Evolutionary conservation across 2,113 vertebrate species (phyloP).

Genomic region (Nymphicus hollandicus): DNA sequence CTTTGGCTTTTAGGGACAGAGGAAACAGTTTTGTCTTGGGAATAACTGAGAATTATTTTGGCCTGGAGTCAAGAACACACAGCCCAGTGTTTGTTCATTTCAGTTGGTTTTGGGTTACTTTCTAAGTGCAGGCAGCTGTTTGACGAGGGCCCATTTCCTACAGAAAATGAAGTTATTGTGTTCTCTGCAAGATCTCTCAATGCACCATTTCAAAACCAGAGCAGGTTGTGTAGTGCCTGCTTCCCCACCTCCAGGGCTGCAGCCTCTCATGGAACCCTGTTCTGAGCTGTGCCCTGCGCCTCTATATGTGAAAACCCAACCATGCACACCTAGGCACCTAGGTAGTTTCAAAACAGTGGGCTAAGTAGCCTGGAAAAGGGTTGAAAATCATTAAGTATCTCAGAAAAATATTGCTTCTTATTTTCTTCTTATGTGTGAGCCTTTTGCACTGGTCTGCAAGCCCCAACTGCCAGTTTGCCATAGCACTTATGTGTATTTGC

Average conservation of each 20-base stretch:
- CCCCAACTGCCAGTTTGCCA: neutral
- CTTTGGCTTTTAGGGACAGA: constrained; percentile 58
- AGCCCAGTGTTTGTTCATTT: constrained; percentile 22
- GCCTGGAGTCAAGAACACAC: constrained; percentile 34
- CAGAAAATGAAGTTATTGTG: neutral
- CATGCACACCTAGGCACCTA: neutral
- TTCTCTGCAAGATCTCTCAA: neutral
- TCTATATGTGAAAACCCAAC: neutral
- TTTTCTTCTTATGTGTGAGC: neutral
- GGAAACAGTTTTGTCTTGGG: constrained; percentile 52
- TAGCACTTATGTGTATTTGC: accelerated
- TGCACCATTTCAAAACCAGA: neutral
- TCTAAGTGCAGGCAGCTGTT: constrained; percentile 26
- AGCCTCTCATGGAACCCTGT: accelerated
- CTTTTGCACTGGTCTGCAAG: neutral
- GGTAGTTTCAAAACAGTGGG: neutral
- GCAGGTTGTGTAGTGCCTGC: neutral
- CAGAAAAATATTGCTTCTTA: neutral
- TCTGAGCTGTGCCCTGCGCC: neutral
- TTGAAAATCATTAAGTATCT: neutral
- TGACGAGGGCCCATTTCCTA: neutral
- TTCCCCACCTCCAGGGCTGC: neutral
- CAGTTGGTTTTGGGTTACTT: constrained; percentile 10
- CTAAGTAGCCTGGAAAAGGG: neutral
- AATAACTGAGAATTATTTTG: constrained; percentile 53